These are phyloP conservation scores for Scarus forsteni DNA, from an alignment of 2,797 vertebrate species.

Conservation along the genomic window DNA sequence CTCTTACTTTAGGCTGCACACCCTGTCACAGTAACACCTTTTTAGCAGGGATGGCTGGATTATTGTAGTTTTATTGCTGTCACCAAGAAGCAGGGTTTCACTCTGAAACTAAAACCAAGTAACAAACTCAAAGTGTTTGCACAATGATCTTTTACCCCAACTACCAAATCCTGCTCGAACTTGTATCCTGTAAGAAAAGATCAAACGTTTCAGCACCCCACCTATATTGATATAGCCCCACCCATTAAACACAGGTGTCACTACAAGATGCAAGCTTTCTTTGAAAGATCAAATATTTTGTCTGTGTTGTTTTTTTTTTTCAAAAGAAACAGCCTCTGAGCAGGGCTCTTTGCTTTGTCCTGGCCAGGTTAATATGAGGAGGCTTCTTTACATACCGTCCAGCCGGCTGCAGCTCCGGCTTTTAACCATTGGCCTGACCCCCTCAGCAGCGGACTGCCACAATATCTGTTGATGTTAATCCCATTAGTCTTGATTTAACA, in stretches of 20 bases:
- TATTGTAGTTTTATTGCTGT: constrained; percentile 66
- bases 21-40: constrained; percentile 75
- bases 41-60: constrained; percentile 56
- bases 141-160: constrained; percentile 36
- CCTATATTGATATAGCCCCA: constrained; percentile 79
- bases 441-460: constrained; percentile 85
- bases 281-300: constrained; percentile 80
- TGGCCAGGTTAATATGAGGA: constrained; percentile 58
- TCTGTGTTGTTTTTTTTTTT: constrained; percentile 69
- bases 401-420: constrained; percentile 77
- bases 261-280: constrained; percentile 71
- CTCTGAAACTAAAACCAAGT: constrained; percentile 34
- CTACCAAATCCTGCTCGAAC: constrained; percentile 62
- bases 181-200: constrained; percentile 65
- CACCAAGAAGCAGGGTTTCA: constrained; percentile 40
- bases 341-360: constrained; percentile 65
- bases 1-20: constrained; percentile 63
- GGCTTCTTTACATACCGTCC: constrained; percentile 70
- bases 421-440: constrained; percentile 85
- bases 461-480: constrained; percentile 92
- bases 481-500: constrained; percentile 91
- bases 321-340: constrained; percentile 64
- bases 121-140: constrained; percentile 59
- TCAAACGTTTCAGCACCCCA: constrained; percentile 71
- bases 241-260: constrained; percentile 83